These are phyloP conservation scores for Ophion slaviceki DNA, from an alignment of 2,888 invertebrate species.

Conservation along the genomic window DNA sequence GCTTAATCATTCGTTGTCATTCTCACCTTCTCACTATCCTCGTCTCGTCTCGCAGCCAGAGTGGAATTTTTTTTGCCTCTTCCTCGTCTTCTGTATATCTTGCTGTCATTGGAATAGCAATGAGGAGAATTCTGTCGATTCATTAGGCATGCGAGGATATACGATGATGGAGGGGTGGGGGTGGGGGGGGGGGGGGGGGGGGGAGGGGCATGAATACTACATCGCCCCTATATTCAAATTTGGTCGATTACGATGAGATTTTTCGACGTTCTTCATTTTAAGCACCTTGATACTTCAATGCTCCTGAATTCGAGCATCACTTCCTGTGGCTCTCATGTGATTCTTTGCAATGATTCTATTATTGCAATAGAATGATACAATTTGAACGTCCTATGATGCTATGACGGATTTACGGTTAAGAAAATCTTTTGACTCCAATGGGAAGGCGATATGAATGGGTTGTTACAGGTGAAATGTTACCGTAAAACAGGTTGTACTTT, in stretches of 20 bases:
- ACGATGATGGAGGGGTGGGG: not conserved
- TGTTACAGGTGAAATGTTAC: too few relatives aligned
- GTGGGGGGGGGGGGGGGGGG: not conserved
- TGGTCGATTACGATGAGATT: not conserved
- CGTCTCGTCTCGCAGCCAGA: constrained; percentile 9
- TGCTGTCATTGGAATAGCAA: constrained; percentile 56
- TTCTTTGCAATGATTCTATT: too few relatives aligned
- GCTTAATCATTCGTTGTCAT: constrained; percentile 62
- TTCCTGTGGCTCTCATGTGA: too few relatives aligned
- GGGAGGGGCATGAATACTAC: not conserved
- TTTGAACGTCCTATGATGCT: too few relatives aligned
- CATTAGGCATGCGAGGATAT: constrained; percentile 46
- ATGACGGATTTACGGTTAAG: too few relatives aligned
- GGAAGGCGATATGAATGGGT: too few relatives aligned
- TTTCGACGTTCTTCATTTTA: too few relatives aligned
- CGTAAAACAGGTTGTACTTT: too few relatives aligned
- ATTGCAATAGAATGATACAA: too few relatives aligned
- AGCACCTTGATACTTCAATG: too few relatives aligned
- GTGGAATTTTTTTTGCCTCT: constrained; percentile 10
- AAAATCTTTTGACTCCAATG: too few relatives aligned
- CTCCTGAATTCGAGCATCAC: too few relatives aligned
- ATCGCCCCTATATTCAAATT: not conserved
- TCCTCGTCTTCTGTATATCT: constrained; percentile 25
- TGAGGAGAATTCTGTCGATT: constrained; percentile 55
- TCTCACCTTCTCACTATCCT: constrained; percentile 49